Evolutionary conservation across 53 echinoderm and acorn worm genomes (phyloP), one percentile per base, ranked within the genome.

Genomic region (Echinarachnius parma): DNA sequence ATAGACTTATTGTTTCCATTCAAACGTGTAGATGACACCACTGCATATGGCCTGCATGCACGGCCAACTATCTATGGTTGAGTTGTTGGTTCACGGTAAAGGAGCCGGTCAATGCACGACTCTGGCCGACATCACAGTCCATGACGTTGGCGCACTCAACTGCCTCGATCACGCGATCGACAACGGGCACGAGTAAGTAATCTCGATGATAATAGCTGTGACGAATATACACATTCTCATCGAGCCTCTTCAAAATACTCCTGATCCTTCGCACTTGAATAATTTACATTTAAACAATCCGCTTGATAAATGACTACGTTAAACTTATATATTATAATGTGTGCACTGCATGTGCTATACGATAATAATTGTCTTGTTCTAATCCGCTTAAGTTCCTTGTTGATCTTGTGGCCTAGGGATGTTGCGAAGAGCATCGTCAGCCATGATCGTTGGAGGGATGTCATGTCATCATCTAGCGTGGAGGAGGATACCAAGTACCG

Each of bases 401-500:
- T 25, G 10, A 0, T 18, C 24, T 25, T 16, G 1, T 62, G 18
- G 4, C 29, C 57, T 26, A 63, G 64, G 31, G 10, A 27, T 9
- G 65, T 53, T 37, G 57, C 74, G 2, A 56, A 10, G 27, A 39
- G 55, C 33, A 72, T 72, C 27, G 8, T 72, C 24, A 56, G 37
- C 2, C 74, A 72, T n/a, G 1, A 27, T n/a, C 22, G 46, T 56
- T 72, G 74, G 74, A 1, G 26, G 20, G 74, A 72, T 37, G 56
- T 72, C 13, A 27, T 72, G 74, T 72, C 74, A 9, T 71, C 78
- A 13, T 72, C 78, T 28, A 87, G 87, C 48, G n/a, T 49, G 28
- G 81, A 89, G 23, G 76, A 81, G 2, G 81, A 76, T n/a, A 85
- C 81, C 45, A 61, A 44, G 19, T 46, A 53, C 49, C 62, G 81